phyloP scores from a whole-genome alignment of 2,888 invertebrate species.

The Drosophila paracracens region DNA sequence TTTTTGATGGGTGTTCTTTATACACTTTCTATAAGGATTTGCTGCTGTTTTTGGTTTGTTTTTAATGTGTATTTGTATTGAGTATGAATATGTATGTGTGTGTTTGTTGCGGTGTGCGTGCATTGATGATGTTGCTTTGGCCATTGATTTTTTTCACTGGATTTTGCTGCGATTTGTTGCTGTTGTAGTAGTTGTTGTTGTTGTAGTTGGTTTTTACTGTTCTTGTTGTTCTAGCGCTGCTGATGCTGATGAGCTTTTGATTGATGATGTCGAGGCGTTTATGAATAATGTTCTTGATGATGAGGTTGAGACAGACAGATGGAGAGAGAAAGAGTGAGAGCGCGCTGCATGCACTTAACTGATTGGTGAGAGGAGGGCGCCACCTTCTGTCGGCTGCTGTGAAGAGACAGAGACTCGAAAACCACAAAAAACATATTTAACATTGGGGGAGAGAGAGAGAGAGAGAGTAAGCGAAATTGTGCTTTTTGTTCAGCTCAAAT shows the following conservation, averaged over 20 bases:
- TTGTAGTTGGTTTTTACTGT: conserved; percentile 31
- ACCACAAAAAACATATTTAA: conserved; percentile 32
- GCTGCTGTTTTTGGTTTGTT: conserved; percentile 60
- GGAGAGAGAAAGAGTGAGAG: conserved; percentile 11
- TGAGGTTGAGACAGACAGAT: conserved; percentile 24
- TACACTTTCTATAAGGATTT: conserved; percentile 69
- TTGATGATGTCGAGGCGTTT: conserved; percentile 40
- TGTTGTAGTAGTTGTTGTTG: conserved; percentile 24
- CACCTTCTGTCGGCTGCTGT: conserved; percentile 56
- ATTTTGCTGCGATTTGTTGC: conserved; percentile 51
- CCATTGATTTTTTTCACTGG: conserved; percentile 38
- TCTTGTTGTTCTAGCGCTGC: conserved; percentile 47
- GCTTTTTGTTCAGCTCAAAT: conserved; percentile 26
- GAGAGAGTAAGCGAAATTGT: conserved; percentile 29
- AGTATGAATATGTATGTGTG: conserved; percentile 39
- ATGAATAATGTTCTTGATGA: conserved; percentile 35
- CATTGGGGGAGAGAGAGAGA: conserved; percentile 17
- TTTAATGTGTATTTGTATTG: conserved; percentile 39
- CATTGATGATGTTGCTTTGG: conserved; percentile 49
- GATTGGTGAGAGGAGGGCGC: conserved; percentile 53
- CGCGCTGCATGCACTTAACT: conserved; percentile 45
- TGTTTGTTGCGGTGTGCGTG: conserved; percentile 44
- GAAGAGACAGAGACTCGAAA: conserved; percentile 53
- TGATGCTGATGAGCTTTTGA: conserved; percentile 45
- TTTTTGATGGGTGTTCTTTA: conserved; percentile 62